Evolutionary conservation across 2,888 invertebrate species (phyloP).

Genomic region (Belgica antarctica): DNA sequence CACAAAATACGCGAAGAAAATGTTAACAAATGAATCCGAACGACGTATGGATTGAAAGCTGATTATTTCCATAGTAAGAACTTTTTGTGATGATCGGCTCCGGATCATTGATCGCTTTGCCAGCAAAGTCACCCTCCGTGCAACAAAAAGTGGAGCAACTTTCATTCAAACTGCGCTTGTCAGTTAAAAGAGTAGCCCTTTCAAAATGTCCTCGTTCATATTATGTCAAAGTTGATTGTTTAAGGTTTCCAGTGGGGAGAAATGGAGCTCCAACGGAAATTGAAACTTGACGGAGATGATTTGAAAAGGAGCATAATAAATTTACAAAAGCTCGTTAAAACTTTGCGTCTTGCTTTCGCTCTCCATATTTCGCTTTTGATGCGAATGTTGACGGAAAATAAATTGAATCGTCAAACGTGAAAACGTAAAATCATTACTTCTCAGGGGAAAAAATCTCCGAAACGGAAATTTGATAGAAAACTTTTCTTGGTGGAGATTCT

Average conservation of each 20-base stretch:
- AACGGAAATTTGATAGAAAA: no score
- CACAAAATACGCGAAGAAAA: no score
- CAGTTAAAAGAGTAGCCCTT: no score
- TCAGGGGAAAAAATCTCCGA: no score
- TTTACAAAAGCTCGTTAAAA: not conserved
- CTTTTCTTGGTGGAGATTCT: no score
- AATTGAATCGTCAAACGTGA: constrained; percentile 5
- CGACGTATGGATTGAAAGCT: no score
- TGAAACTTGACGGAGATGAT: not conserved
- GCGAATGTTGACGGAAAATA: not conserved
- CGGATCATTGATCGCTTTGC: not conserved
- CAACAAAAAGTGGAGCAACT: no score
- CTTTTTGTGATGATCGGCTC: no score
- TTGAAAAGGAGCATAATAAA: not conserved
- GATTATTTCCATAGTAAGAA: no score
- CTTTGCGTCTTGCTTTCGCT: not conserved
- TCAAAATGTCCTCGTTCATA: not conserved
- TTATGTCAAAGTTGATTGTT: constrained; percentile 2
- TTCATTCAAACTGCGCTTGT: no score
- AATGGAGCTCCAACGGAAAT: not conserved
- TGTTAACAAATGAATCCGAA: no score
- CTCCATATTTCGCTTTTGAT: not conserved
- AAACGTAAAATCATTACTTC: constrained; percentile 22
- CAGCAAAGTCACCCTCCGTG: no score
- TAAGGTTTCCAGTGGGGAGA: not conserved